Percentiles rank a stretch among this genome's conserved stretches.
Evolutionary conservation across 2,888 invertebrate genomes (phyloP).

Genomic region (Isotomurus palustris): DNA sequence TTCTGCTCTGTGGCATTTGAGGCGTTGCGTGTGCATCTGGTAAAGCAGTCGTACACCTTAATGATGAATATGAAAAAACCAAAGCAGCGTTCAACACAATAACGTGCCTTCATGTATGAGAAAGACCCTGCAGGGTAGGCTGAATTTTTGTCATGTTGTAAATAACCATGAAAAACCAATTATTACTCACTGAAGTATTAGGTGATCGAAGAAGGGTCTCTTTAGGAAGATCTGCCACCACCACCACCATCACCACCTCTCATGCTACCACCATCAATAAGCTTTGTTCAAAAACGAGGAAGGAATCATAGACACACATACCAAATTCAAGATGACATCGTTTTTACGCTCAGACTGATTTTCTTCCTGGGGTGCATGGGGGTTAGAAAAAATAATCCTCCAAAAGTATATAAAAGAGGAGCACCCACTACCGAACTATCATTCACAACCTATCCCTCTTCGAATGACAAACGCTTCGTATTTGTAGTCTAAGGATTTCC

Average conservation of each 20-base stretch:
- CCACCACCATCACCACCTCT: conserved; percentile 1
- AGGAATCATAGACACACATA: conserved; percentile 33
- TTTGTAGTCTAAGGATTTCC: not conserved
- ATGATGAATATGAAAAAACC: conserved; percentile 9
- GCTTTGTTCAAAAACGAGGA: conserved; percentile 38
- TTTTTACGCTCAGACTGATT: conserved; percentile 46
- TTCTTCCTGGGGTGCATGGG: conserved; percentile 43
- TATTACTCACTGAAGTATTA: not conserved
- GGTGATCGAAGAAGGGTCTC: not conserved
- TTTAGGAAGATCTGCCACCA: conserved; percentile 9
- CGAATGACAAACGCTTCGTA: not conserved
- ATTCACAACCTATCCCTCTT: conserved; percentile 1
- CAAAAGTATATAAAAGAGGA: conserved; percentile 39
- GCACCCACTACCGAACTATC: not conserved
- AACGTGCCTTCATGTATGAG: too few relatives aligned
- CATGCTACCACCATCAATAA: not conserved
- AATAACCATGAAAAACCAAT: conserved; percentile 14
- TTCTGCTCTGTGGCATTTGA: conserved; percentile 10
- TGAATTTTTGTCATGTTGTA: conserved; percentile 12
- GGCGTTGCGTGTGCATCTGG: conserved; percentile 11
- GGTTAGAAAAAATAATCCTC: conserved; percentile 26
- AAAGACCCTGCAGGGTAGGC: conserved; percentile 2
- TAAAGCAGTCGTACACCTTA: too few relatives aligned
- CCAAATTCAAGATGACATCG: conserved; percentile 44
- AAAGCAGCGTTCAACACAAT: conserved; percentile 1